These are phyloP conservation scores for Atta cephalotes DNA, from an alignment of 1,140 invertebrate genomes.

Conservation along the genomic window DNA sequence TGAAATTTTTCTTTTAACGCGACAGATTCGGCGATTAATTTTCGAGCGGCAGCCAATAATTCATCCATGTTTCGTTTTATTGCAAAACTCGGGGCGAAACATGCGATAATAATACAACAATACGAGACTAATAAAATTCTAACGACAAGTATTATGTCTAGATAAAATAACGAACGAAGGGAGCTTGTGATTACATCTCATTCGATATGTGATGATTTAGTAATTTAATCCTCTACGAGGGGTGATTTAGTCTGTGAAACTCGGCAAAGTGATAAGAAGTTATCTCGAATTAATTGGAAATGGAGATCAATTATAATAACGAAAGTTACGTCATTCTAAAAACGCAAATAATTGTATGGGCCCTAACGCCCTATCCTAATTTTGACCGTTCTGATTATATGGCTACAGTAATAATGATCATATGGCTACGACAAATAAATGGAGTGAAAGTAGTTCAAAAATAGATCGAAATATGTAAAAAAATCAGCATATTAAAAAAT, in stretches of 20 bases:
- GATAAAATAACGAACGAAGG: background rate
- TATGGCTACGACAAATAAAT: background rate
- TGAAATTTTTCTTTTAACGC: background rate
- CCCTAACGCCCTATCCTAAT: background rate
- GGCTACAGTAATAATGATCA: background rate
- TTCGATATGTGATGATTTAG: background rate
- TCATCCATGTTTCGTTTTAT: slow-evolving; percentile 6
- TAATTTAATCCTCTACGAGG: background rate
- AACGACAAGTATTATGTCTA: background rate
- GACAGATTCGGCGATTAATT: slow-evolving; percentile 37
- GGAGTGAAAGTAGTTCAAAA: background rate
- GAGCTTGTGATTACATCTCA: background rate
- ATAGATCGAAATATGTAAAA: background rate
- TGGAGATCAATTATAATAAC: background rate
- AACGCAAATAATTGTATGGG: slow-evolving; percentile 9
- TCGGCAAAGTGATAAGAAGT: slow-evolving; percentile 12
- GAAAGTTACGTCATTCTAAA: background rate
- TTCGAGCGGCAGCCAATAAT: slow-evolving; percentile 10
- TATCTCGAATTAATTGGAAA: slow-evolving; percentile 14
- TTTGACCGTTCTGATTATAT: background rate
- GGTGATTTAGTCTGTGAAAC: background rate
- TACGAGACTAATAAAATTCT: slow-evolving; percentile 1
- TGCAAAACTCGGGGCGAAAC: background rate
- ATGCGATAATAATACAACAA: slow-evolving; percentile 20
- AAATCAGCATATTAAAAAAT: too few species aligned